A percentile compares a stretch with the other conserved stretches of the same genome.
These are phyloP conservation scores for Cylindroiulus punctatus DNA, from an alignment of 2,888 invertebrate genomes.

Conservation along the genomic window DNA sequence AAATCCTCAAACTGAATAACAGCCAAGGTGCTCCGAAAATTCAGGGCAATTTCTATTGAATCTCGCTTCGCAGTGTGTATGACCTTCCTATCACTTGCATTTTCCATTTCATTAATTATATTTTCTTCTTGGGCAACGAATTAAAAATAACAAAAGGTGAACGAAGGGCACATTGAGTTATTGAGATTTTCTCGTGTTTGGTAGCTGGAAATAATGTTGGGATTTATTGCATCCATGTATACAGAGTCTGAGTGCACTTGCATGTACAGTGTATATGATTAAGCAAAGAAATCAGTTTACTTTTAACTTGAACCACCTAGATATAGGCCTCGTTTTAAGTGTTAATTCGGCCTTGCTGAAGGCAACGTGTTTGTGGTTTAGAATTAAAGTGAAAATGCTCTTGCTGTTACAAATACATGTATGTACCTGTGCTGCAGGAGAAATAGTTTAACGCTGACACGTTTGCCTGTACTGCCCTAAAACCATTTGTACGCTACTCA, in stretches of 20 bases:
- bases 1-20: background rate
- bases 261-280: too few species aligned
- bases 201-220: background rate
- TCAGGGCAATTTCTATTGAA: constrained; percentile 28
- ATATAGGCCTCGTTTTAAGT: constrained; percentile 33
- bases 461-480: background rate
- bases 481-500: background rate
- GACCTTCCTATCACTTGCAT: constrained; percentile 22
- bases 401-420: background rate
- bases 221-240: background rate
- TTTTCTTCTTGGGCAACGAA: background rate
- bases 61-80: background rate
- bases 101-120: constrained; percentile 22
- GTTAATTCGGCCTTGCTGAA: constrained; percentile 17
- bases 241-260: background rate
- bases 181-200: background rate
- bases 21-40: background rate
- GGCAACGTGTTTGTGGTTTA: background rate
- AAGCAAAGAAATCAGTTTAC: background rate
- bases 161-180: background rate
- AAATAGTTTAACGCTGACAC: background rate
- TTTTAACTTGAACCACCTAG: background rate
- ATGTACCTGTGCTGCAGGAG: too few species aligned
- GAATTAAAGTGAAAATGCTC: constrained; percentile 32
- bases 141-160: background rate